A percentile compares a stretch with the other conserved stretches of the same genome.
Evolutionary conservation across 2,797 vertebrate species (phyloP).

Genomic region (Gambelia wislizenii): DNA sequence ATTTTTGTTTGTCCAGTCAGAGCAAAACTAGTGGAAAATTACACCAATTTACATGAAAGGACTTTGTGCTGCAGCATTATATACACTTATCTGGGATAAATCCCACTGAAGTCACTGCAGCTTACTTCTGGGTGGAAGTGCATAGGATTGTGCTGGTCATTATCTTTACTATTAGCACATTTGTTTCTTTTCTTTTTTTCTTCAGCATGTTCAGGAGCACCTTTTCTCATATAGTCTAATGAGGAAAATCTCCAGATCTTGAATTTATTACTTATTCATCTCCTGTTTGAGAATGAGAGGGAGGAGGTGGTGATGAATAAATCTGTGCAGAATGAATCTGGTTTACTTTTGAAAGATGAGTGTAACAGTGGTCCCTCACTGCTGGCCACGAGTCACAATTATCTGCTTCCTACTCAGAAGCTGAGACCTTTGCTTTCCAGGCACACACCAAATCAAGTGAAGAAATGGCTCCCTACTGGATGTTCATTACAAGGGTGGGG

Average conservation of each 20-base stretch:
- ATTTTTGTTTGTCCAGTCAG: slow-evolving; percentile 48
- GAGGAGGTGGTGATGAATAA: accelerated
- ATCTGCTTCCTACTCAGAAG: slow-evolving; percentile 26
- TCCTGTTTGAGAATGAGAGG: slow-evolving; percentile 31
- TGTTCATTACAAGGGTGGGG: slow-evolving; percentile 8
- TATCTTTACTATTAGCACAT: neutral
- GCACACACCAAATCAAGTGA: slow-evolving; percentile 35
- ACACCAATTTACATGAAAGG: slow-evolving; percentile 54
- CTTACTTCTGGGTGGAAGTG: neutral
- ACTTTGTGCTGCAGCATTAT: slow-evolving; percentile 30
- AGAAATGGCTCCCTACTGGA: slow-evolving; percentile 43
- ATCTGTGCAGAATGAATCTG: slow-evolving; percentile 9
- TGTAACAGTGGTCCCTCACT: neutral
- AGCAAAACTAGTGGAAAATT: slow-evolving; percentile 58
- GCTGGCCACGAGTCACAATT: neutral
- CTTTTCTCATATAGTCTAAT: slow-evolving; percentile 52
- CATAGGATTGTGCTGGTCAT: neutral
- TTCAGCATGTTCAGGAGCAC: neutral
- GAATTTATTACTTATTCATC: slow-evolving; percentile 50
- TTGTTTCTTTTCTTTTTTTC: neutral
- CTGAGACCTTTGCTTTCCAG: slow-evolving; percentile 40
- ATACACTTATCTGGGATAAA: neutral
- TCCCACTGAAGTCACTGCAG: neutral
- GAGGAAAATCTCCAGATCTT: slow-evolving; percentile 49
- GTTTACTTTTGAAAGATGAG: slow-evolving; percentile 52